Evolutionary conservation across 2,797 vertebrate species (phyloP).

Genomic region (Anguilla pacifica): DNA sequence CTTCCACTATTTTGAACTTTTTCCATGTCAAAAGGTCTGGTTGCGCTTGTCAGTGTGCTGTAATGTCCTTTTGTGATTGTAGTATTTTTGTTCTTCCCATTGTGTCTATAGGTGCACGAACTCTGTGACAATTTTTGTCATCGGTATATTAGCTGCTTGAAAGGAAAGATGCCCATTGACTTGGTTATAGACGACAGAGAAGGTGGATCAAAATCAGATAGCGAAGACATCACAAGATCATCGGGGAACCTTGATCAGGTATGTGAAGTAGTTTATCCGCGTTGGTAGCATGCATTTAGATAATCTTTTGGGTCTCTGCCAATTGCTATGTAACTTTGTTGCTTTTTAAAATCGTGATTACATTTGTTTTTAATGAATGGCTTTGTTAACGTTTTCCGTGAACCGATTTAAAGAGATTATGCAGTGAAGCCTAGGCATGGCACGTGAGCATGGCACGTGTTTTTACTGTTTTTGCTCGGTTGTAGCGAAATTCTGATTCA

Average conservation of each 20-base stretch:
- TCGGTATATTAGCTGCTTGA: slow-evolving; percentile 97
- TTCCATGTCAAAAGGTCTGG: slow-evolving; percentile 77
- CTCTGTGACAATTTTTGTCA: slow-evolving; percentile 97
- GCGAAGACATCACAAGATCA: slow-evolving; percentile 85
- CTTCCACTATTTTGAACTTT: slow-evolving; percentile 72
- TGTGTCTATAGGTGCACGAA: slow-evolving; percentile 85
- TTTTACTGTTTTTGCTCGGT: slow-evolving; percentile 78
- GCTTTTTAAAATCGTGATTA: slow-evolving; percentile 80
- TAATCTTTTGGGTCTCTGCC: slow-evolving; percentile 66
- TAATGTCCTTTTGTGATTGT: slow-evolving; percentile 61
- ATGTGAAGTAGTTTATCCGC: slow-evolving; percentile 50
- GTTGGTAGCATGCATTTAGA: slow-evolving; percentile 70
- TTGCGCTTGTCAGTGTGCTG: slow-evolving; percentile 78
- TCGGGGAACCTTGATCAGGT: slow-evolving; percentile 88
- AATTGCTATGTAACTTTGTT: slow-evolving; percentile 50
- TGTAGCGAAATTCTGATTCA: slow-evolving; percentile 32
- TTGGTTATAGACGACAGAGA: slow-evolving; percentile 92
- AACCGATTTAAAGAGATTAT: slow-evolving; percentile 76
- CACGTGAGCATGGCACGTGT: slow-evolving; percentile 75
- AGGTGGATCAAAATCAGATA: slow-evolving; percentile 88
- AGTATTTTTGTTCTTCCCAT: slow-evolving; percentile 43
- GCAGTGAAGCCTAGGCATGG: slow-evolving; percentile 66
- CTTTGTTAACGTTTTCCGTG: slow-evolving; percentile 75
- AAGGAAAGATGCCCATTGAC: slow-evolving; percentile 96
- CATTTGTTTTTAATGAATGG: slow-evolving; percentile 74